Percentiles rank a stretch among this genome's conserved stretches.
phyloP scores from a whole-genome alignment of 2,113 vertebrate species.

The Hemiscyllium ocellatum region DNA sequence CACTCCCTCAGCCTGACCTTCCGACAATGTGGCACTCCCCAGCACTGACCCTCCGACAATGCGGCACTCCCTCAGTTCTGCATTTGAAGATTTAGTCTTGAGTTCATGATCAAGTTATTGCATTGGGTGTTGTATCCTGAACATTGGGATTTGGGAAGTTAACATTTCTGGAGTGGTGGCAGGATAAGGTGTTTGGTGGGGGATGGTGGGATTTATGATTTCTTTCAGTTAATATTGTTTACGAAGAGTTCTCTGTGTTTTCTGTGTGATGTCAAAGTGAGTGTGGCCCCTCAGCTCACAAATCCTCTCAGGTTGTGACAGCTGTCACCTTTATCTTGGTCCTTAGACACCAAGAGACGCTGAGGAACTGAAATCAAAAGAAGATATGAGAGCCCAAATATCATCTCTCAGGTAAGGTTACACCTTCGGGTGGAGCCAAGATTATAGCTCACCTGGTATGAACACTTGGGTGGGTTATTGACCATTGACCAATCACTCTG shows the following conservation, averaged over 20 bases:
- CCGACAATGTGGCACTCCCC: too few relatives aligned
- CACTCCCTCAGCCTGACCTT: too few relatives aligned
- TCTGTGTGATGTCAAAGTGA: too few relatives aligned
- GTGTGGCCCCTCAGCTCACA: background rate
- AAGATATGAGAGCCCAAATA: background rate
- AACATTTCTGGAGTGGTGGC: background rate
- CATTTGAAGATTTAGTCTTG: too few relatives aligned
- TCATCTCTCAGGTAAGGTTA: background rate
- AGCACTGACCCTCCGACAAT: too few relatives aligned
- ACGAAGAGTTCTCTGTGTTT: background rate
- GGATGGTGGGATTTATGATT: background rate
- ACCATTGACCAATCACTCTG: background rate
- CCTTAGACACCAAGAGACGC: background rate
- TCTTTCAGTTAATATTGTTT: background rate
- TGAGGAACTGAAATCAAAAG: background rate
- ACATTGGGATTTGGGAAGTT: too few relatives aligned
- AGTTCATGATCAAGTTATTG: too few relatives aligned
- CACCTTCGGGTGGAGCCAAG: background rate
- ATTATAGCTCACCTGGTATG: background rate
- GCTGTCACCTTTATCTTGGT: background rate
- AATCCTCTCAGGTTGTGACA: background rate
- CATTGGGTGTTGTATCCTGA: too few relatives aligned
- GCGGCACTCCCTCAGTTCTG: too few relatives aligned
- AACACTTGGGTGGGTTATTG: background rate
- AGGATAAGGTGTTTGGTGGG: background rate